These are phyloP conservation scores for Microtus ochrogaster DNA, from an alignment of 2,113 vertebrate genomes.

Conservation along the genomic window DNA sequence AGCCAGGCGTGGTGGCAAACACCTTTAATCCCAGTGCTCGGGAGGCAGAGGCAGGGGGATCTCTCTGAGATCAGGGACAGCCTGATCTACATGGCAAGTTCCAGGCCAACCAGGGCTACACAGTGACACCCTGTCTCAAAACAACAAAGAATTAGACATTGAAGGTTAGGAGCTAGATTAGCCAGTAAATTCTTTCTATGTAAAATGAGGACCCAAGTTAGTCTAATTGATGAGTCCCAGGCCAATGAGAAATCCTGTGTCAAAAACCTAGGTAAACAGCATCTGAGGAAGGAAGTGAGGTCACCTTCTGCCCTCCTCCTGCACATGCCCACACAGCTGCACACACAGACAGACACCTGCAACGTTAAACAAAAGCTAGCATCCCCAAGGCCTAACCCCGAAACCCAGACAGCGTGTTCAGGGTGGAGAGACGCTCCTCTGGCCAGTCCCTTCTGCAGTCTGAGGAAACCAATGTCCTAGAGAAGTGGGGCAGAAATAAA, in stretches of 20 bases:
- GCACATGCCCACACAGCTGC: too few species aligned
- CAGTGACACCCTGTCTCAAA: not conserved
- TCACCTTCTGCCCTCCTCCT: not conserved
- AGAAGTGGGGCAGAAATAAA: constrained; percentile 48
- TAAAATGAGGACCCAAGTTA: not conserved
- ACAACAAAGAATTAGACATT: not conserved
- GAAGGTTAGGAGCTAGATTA: not conserved
- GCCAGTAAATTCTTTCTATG: not conserved
- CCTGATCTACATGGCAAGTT: not conserved
- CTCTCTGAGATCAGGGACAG: not conserved
- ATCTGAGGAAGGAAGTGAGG: too few species aligned
- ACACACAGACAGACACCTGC: not conserved
- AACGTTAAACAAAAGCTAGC: not conserved
- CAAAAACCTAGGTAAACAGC: not conserved
- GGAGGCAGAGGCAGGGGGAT: not conserved
- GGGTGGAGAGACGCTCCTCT: not conserved
- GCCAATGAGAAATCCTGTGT: not conserved
- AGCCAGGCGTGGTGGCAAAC: not conserved
- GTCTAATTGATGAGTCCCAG: not conserved
- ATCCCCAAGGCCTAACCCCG: not conserved
- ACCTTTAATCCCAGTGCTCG: not conserved
- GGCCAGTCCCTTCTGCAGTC: not conserved
- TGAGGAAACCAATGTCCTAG: not conserved
- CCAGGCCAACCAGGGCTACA: not conserved
- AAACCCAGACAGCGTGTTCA: not conserved